A percentile compares a stretch with the other conserved stretches of the same genome.
Evolutionary conservation across 2,888 invertebrate genomes (phyloP).

Genomic region (Timema podura): DNA sequence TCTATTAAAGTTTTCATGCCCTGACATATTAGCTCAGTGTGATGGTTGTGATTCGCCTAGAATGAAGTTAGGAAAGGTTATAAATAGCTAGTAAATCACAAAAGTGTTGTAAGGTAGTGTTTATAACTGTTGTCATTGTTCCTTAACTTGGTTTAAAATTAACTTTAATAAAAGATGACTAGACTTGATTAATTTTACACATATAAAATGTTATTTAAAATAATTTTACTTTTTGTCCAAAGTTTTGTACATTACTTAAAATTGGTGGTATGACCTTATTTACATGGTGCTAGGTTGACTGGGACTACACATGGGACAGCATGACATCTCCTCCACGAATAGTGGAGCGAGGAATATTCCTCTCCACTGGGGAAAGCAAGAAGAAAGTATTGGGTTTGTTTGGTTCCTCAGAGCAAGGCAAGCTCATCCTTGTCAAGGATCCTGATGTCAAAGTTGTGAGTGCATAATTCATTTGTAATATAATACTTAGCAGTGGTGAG

Average conservation of each 20-base stretch:
- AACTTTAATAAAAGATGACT: too few relatives aligned
- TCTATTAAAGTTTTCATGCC: too few relatives aligned
- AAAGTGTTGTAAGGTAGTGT: too few relatives aligned
- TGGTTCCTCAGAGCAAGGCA: conserved; percentile 57
- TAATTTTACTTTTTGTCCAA: not conserved
- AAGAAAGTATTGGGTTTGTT: conserved; percentile 58
- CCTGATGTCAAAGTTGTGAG: conserved; percentile 34
- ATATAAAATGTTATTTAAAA: too few relatives aligned
- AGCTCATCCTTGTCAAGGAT: conserved; percentile 51
- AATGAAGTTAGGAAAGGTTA: too few relatives aligned
- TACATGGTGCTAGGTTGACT: conserved; percentile 57
- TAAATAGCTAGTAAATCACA: too few relatives aligned
- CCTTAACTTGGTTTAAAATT: too few relatives aligned
- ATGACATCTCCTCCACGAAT: conserved; percentile 62
- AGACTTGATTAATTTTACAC: too few relatives aligned
- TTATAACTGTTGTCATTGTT: too few relatives aligned
- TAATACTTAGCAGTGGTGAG: too few relatives aligned
- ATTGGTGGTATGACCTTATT: conserved; percentile 22
- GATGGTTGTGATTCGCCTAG: too few relatives aligned
- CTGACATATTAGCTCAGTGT: too few relatives aligned
- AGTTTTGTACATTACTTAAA: not conserved
- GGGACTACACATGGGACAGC: conserved; percentile 75
- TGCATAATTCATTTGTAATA: not conserved
- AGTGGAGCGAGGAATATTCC: conserved; percentile 65
- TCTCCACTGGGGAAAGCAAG: conserved; percentile 55